Base-by-base conservation (phyloP, 2,113 vertebrate species). In the Solea solea region DNA sequence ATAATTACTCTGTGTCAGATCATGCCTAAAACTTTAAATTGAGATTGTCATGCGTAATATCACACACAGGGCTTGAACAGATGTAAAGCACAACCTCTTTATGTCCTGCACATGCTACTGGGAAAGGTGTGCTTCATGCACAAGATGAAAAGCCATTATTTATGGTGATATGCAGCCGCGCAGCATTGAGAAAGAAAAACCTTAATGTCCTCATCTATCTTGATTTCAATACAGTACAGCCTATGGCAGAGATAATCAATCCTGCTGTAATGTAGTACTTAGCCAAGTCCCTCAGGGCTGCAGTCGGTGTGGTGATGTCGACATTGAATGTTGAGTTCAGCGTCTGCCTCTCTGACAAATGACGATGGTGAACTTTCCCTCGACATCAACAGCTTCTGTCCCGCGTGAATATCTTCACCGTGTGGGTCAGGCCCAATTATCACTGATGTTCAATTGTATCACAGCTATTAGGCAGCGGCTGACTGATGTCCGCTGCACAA, bases 401-500 rank as follows among this genome's bases (percentile, higher is more conserved):
- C 90, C 84, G 54, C 76, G 89, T 71, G 85, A 71, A 77, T 85
- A 81, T 76, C 83, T 83, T 62, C 70, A 72, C 80, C 72, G 65
- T 40, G 73, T 58, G 79, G 89, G 89, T 91, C 89, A 83, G 81
- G 74, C 78, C 84, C 88, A 91, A 91, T 91, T 92, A 84, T 86
- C 81, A 89, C 73, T 84, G 88, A 86, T 86, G 89, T 73, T 92
- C 88, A 88, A 91, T 90, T 86, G 89, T 85, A 91, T 88, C 83
- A 86, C 76, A 82, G 90, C 85, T 76, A 86, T 88, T 88, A 90
- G 88, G 78, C 59, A 62, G 64, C 34, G 34, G 34, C 72, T 86
- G 91, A 89, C 84, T 89, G 89, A 89, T 91, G 90, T 87, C 84
- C 88, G 88, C 87, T 88, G 86, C 86, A 86, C 83, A 90, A 93